Evolutionary conservation across 2,888 invertebrate genomes (phyloP), one percentile per base, ranked within the genome.

Genomic region (Agrilus mali): DNA sequence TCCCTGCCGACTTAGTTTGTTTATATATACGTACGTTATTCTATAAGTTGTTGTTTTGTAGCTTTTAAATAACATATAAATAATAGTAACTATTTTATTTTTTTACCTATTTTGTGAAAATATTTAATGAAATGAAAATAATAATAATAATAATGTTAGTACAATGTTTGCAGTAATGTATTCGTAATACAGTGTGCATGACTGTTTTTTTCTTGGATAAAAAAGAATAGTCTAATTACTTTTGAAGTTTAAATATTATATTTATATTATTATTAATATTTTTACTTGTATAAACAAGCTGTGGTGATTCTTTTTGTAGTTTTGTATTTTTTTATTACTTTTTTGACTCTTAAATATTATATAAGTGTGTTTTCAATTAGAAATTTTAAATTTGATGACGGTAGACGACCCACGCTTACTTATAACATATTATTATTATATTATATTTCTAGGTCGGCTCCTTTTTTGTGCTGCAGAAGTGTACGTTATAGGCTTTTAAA

Each of bases 21-120:
- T 65, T 57, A 59, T 22, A 22, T 22, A 22, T 59, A 62, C 61
- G 60, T 63, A 65, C 60, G 56, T 55, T 66, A 65, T 66, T 65
- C 7, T 57, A 67, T 67, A 67, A 61, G 64, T 68, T 68, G 66
- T 68, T 68, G 65, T 66, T 67, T 67, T 65, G 63, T 67, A 67
- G 63, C 64, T 65, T 65, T 66, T 65, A 64, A 22, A 64, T 62
- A 65, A 61, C 63, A 61, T 63, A 62, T 63, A 61, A 62, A 60
- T 60, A 51, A 55, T 63, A 61, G 64, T 66, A 65, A 67, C 66
- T 67, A 67, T 68, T 67, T 68, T 67, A 67, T 68, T 67, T 68
- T 68, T 68, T 67, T 67, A 68, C 66, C 65, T 68, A 66, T 68
- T 67, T 67, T 67, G 65, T 65, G 66, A 60, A 67, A 66, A 68